Conservation (phyloP, 2,797 vertebrate genomes). For the Vipera latastei region DNA sequence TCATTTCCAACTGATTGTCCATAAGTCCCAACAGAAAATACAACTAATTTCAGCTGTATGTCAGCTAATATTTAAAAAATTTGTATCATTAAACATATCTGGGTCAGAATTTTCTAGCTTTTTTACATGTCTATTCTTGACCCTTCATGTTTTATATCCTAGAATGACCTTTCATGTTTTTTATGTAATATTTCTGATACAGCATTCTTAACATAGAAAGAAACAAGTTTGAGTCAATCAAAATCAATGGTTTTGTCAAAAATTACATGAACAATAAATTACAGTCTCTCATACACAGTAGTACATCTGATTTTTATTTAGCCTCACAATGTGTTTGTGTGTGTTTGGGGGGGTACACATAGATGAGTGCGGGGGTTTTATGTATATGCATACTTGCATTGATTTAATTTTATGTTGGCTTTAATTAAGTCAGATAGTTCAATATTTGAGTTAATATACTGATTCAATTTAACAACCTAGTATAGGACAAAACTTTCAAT, state of each 20-base stretch:
- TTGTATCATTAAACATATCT: not conserved
- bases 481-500: not conserved
- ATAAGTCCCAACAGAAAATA: not conserved
- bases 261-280: not conserved
- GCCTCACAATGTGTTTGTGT: not conserved
- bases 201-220: not conserved
- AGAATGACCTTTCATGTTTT: not conserved
- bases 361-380: not conserved
- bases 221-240: not conserved
- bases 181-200: not conserved
- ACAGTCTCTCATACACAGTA: not conserved
- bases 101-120: not conserved
- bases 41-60: not conserved
- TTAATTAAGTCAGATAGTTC: not conserved
- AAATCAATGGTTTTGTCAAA: not conserved
- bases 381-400: not conserved
- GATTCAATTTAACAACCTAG: not conserved
- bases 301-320: not conserved
- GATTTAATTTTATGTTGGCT: not conserved
- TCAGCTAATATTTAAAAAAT: not conserved
- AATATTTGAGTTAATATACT: not conserved
- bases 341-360: not conserved
- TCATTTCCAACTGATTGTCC: not conserved
- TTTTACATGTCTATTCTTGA: not conserved
- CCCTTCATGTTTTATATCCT: not conserved